Base-by-base conservation (phyloP, 2,888 invertebrate genomes). In the Diogma glabrata region DNA sequence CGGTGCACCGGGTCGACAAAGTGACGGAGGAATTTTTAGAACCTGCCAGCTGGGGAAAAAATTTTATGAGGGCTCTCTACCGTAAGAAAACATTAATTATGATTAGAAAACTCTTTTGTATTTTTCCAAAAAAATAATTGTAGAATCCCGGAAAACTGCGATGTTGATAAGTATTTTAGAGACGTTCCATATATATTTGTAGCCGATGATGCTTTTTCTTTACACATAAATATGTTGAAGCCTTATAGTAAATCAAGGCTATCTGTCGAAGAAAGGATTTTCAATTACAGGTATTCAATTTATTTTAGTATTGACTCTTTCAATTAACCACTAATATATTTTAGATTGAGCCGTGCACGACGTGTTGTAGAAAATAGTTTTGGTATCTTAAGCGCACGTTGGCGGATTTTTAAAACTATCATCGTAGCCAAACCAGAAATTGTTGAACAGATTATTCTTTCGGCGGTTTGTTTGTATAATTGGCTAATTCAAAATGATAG, bases 161-260 rank as follows among this genome's bases (percentile, higher is more conserved):
- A 14, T 14, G 16, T 49, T 16, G n/a, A 9, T 17, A 20, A 26
- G 8, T 17, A 12, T 12, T 17, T 17, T n/a, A 24, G 45, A 26
- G 22, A 28, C 14, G 40, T 51, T 12, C 26, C 45, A n/a, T 45
- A 28, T 16, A 14, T 45, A n/a, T 51, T 45, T 45, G 24, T 51
- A 20, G 45, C 23, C 26, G 46, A 16, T 19, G 45, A 51, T 10
- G 46, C 45, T 10, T 38, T 45, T 26, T n/a, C 46, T 51, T 10
- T 45, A 9, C 7, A 17, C 8, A 10, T 19, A 16, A 30, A 48
- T 22, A 28, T 48, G 30, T 4, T 48, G 8, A 48, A 48, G 19
- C 33, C 48, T 4, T 48, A 30, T 48, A n/a, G 33, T 7, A 36
- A 36, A 36, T 17, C 5, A 36, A 36, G 9, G 14, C 17, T n/a